These are phyloP conservation scores for Mormyrus hasselquistii DNA, from an alignment of 2,797 vertebrate genomes.

Conservation along the genomic window DNA sequence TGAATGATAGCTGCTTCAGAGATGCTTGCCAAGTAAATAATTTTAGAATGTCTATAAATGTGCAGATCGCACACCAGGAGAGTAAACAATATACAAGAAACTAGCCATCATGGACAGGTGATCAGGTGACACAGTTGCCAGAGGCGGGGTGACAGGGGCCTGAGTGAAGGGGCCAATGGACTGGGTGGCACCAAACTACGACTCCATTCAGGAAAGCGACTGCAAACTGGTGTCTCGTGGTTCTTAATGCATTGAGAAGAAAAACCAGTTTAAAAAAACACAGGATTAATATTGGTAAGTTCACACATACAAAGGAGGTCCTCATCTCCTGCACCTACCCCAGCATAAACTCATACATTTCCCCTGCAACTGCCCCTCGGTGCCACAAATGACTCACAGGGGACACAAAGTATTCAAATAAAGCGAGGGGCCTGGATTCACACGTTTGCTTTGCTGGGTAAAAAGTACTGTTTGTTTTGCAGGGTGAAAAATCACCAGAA, in stretches of 20 bases:
- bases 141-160: not conserved
- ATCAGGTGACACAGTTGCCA: not conserved
- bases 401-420: slow-evolving; percentile 13
- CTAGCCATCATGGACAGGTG: not conserved
- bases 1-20: not conserved
- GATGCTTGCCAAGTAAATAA: not conserved
- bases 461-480: not conserved
- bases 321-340: not conserved
- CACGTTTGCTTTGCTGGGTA: not conserved
- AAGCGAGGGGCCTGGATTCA: slow-evolving; percentile 25
- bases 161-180: not conserved
- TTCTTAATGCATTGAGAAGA: not conserved
- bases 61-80: not conserved
- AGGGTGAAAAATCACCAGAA: not conserved
- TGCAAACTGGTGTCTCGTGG: not conserved
- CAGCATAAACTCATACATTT: not conserved
- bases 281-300: not conserved
- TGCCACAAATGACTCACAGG: not conserved
- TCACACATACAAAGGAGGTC: slow-evolving; percentile 36
- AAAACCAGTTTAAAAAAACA: not conserved
- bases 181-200: not conserved
- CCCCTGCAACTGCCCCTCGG: not conserved
- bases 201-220: not conserved
- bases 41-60: not conserved
- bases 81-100: not conserved